Evolutionary conservation across 2,797 vertebrate genomes (phyloP), one percentile per base, ranked within the genome.

Genomic region (Spheniscus humboldti): DNA sequence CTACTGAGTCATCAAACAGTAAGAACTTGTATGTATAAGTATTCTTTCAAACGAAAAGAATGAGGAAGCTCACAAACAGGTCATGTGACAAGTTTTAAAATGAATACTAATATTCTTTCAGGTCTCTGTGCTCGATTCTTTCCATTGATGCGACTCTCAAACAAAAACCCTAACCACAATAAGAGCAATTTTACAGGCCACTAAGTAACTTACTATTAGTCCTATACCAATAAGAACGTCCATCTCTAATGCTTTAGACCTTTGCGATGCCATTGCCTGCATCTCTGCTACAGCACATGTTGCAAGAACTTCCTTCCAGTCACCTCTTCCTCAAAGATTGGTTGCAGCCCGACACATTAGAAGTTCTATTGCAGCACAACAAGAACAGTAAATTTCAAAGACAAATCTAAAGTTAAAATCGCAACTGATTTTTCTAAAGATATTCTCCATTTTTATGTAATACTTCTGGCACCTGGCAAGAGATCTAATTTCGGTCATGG

Each of bases 1-100:
- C 98, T 97, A 98, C 95, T 98, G 97, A 98, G 97, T 98, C 98
- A 98, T 97, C 94, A 87, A 75, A 94, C 91, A 88, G 80, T 79
- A 73, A 97, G 78, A 98, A 90, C 92, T 96, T 33, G 78, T 86
- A 96, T 23, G 69, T 94, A 81, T 22, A 97, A 94, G 91, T 94
- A 59, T 72, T 96, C 95, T 95, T 96, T 97, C 84, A 80, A 97
- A 94, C 37, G 4, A 87, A 85, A 97, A 96, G 97, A 98, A 97
- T 90, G 95, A 96, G 95, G 96, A 97, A 72, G 89, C 68, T 96
- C 11, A 37, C 63, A 66, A 84, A 68, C 41, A 25, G 68, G 18
- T 41, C 81, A 96, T 11, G 8, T 94, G 82, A 43, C 41, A 55
- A 13, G 33, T 37, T 94, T 96, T 92, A 92, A 91, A 92, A 88